phyloP scores from a whole-genome alignment of 2,888 invertebrate genomes.

The Lasioglossum zephyrum region DNA sequence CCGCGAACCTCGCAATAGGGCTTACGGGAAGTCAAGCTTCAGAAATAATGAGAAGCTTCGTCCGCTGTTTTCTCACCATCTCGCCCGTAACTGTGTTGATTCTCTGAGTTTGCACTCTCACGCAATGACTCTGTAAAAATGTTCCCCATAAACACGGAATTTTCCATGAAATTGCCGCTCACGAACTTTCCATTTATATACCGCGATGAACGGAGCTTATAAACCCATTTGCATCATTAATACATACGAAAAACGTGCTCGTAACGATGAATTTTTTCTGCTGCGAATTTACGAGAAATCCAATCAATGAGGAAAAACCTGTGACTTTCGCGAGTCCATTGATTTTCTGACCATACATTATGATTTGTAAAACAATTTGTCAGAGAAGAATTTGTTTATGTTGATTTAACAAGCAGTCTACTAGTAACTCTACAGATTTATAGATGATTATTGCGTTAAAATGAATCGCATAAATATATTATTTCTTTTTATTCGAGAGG shows the following conservation, averaged over 20 bases:
- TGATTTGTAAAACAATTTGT: no score
- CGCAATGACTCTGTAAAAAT: slow-evolving; percentile 34
- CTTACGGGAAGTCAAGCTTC: slow-evolving; percentile 77
- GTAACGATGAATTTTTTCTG: background rate
- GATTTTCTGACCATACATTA: no score
- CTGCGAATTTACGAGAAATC: background rate
- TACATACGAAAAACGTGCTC: background rate
- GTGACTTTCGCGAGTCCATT: no score
- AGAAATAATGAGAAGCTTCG: slow-evolving; percentile 72
- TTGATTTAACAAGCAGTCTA: no score
- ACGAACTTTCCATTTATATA: background rate
- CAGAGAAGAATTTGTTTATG: no score
- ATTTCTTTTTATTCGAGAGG: no score
- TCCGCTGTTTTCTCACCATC: slow-evolving; percentile 43
- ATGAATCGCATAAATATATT: no score
- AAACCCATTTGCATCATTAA: slow-evolving; percentile 8
- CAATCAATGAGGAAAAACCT: background rate
- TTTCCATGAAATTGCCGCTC: background rate
- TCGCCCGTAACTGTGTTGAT: slow-evolving; percentile 18
- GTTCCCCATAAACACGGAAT: background rate
- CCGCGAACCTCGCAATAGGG: slow-evolving; percentile 70
- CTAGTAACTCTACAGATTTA: no score
- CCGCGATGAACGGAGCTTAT: background rate
- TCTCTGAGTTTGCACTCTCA: slow-evolving; percentile 31
- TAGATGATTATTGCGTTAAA: no score